Evolutionary conservation across 2,888 invertebrate species (phyloP).

Genomic region (Pollenia angustigena): DNA sequence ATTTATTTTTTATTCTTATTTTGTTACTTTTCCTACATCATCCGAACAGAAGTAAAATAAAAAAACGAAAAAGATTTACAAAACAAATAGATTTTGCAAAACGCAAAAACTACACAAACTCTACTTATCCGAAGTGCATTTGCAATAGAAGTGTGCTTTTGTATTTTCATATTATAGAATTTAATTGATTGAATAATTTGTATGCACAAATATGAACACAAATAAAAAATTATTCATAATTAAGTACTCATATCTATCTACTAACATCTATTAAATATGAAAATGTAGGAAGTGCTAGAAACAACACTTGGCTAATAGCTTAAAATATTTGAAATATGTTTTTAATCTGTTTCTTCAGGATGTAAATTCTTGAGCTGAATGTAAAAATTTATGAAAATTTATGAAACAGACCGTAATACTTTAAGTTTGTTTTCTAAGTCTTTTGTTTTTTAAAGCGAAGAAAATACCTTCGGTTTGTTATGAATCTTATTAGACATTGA

Average conservation of each 20-base stretch:
- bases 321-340: background rate
- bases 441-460: background rate
- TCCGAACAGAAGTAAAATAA: slow-evolving; percentile 15
- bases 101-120: slow-evolving; percentile 52
- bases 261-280: slow-evolving; percentile 68
- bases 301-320: background rate
- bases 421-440: slow-evolving; percentile 1
- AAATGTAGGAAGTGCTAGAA: slow-evolving; percentile 74
- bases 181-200: slow-evolving; percentile 58
- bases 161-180: slow-evolving; percentile 38
- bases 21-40: slow-evolving; percentile 36
- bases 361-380: slow-evolving; percentile 16
- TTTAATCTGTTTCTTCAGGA: background rate
- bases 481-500: no score
- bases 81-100: slow-evolving; percentile 51
- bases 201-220: slow-evolving; percentile 65
- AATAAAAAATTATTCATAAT: background rate
- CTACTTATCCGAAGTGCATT: slow-evolving; percentile 1
- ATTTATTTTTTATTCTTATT: slow-evolving; percentile 16
- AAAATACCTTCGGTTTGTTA: background rate
- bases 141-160: slow-evolving; percentile 46
- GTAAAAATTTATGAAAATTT: background rate
- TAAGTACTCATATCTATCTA: background rate
- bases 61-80: slow-evolving; percentile 21
- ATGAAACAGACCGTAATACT: no score